Evolutionary conservation across 2,888 invertebrate genomes (phyloP).

Genomic region (Phaedon cochleariae): DNA sequence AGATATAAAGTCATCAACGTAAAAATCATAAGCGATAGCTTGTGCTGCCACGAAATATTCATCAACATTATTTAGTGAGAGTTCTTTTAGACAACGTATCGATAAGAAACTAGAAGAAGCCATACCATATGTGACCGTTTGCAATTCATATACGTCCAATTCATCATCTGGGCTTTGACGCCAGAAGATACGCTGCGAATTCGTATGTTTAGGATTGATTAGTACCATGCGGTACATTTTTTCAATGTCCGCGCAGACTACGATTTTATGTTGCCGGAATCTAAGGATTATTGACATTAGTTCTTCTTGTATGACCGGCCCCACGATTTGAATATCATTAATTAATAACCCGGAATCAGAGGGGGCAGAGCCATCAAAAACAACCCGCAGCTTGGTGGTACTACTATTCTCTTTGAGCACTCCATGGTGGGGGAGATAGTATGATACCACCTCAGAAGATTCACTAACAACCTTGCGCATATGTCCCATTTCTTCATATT

Average conservation of each 20-base stretch:
- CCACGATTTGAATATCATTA: constrained; percentile 20
- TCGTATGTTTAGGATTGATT: too few species aligned
- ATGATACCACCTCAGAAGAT: too few species aligned
- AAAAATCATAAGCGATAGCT: constrained; percentile 19
- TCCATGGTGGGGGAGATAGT: too few species aligned
- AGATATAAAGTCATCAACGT: constrained; percentile 30
- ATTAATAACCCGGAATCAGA: constrained; percentile 4
- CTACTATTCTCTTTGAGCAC: too few species aligned
- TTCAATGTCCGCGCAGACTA: constrained; percentile 43
- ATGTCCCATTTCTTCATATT: too few species aligned
- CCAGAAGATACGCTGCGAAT: not conserved
- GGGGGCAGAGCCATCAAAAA: constrained; percentile 59
- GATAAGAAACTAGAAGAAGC: constrained; percentile 20
- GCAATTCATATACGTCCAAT: constrained; percentile 17
- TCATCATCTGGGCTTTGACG: not conserved
- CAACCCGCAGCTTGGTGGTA: too few species aligned
- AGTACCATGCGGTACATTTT: too few species aligned
- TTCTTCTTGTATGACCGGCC: constrained; percentile 19
- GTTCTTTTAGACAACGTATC: constrained; percentile 17
- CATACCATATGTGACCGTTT: constrained; percentile 26
- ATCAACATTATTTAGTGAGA: constrained; percentile 17
- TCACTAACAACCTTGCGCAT: too few species aligned
- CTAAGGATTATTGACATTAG: not conserved
- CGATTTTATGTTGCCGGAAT: constrained; percentile 27
- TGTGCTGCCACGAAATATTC: constrained; percentile 14